phyloP scores from a whole-genome alignment of 2,113 vertebrate genomes.

The Talpa occidentalis region DNA sequence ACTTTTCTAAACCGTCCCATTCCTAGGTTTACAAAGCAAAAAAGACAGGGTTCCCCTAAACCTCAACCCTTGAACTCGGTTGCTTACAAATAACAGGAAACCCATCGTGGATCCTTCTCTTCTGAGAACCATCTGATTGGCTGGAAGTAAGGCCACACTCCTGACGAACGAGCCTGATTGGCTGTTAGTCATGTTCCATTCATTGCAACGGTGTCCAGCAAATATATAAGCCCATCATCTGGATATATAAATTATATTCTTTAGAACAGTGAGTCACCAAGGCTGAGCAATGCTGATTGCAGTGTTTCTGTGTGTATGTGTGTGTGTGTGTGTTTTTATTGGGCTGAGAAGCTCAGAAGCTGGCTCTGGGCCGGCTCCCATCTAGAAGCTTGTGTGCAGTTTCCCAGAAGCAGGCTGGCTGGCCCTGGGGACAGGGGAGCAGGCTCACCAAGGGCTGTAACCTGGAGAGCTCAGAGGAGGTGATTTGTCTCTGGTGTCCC shows the following conservation, averaged over 20 bases:
- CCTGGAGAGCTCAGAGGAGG: slow-evolving; percentile 10
- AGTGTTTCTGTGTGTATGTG: background rate
- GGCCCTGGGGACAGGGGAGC: background rate
- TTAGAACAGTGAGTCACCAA: slow-evolving; percentile 69
- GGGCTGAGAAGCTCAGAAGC: slow-evolving; percentile 44
- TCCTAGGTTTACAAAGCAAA: background rate
- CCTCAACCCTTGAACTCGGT: background rate
- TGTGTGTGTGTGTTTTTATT: background rate
- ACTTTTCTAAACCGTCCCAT: background rate
- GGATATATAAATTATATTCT: slow-evolving; percentile 60
- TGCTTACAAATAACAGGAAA: slow-evolving; percentile 42
- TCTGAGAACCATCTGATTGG: slow-evolving; percentile 30
- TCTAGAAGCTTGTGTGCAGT: background rate
- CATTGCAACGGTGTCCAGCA: slow-evolving; percentile 1
- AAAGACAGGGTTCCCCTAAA: background rate
- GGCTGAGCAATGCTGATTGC: slow-evolving; percentile 53
- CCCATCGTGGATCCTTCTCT: background rate
- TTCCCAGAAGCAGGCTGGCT: slow-evolving; percentile 66
- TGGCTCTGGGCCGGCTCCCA: slow-evolving; percentile 65
- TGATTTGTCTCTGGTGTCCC: slow-evolving; percentile 51
- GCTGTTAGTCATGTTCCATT: slow-evolving; percentile 32
- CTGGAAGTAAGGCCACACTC: slow-evolving; percentile 55
- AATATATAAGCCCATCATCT: slow-evolving; percentile 55
- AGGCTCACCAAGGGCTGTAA: slow-evolving; percentile 29
- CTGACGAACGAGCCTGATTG: slow-evolving; percentile 28